Evolutionary conservation across 2,888 invertebrate genomes (phyloP).

Genomic region (Cyclophora albipunctata): DNA sequence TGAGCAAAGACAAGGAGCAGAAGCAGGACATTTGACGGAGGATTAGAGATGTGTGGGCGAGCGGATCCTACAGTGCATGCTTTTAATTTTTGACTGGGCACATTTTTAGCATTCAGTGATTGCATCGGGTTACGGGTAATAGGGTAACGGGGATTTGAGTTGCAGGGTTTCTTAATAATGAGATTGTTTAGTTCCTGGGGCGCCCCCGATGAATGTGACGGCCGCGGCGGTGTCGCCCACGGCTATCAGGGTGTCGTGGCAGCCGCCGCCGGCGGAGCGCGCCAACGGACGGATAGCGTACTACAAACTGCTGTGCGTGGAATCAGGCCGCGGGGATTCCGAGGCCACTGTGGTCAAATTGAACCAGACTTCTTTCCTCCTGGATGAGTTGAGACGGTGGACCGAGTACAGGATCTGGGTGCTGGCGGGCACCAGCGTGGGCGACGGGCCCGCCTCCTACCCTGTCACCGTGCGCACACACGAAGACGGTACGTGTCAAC

Average conservation of each 20-base stretch:
- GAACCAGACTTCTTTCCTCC: conserved; percentile 85
- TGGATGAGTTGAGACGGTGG: conserved; percentile 95
- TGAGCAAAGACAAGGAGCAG: conserved; percentile 50
- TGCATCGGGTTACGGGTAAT: conserved; percentile 45
- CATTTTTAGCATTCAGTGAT: conserved; percentile 72
- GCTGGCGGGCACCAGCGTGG: conserved; percentile 95
- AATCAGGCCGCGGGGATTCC: conserved; percentile 88
- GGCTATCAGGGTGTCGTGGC: conserved; percentile 92
- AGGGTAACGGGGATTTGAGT: conserved; percentile 41
- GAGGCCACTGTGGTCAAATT: conserved; percentile 88
- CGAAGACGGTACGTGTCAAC: conserved; percentile 96
- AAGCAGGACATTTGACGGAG: conserved; percentile 46
- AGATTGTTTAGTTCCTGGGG: conserved; percentile 90
- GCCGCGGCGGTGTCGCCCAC: conserved; percentile 92
- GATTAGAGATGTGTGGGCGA: conserved; percentile 66
- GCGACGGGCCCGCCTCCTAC: conserved; percentile 95
- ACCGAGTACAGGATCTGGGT: conserved; percentile 98
- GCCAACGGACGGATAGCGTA: conserved; percentile 95
- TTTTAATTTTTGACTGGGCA: conserved; percentile 56
- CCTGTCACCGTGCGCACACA: conserved; percentile 95
- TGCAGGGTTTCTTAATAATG: conserved; percentile 47
- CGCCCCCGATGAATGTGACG: conserved; percentile 95
- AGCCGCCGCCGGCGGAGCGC: conserved; percentile 91
- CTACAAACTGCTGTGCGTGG: conserved; percentile 95
- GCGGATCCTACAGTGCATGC: conserved; percentile 69